Evolutionary conservation across 2,888 invertebrate species (phyloP).

Genomic region (Heliconius ethilla): DNA sequence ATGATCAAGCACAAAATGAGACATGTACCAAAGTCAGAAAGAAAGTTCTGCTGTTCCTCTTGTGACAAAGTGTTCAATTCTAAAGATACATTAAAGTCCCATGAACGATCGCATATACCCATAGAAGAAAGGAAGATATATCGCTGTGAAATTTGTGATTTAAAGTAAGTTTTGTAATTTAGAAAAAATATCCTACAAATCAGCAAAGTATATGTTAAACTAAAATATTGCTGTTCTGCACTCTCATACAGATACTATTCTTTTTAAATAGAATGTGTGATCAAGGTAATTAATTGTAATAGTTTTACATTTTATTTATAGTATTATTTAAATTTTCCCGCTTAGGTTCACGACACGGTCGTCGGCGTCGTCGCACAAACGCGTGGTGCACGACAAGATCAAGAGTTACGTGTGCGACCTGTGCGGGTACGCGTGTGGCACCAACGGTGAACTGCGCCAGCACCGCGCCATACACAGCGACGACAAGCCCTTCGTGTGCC

Average conservation of each 20-base stretch:
- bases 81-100: slow-evolving; percentile 77
- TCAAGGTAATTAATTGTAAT: too few relatives aligned
- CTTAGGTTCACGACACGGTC: slow-evolving; percentile 77
- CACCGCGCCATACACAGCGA: slow-evolving; percentile 83
- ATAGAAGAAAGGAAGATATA: slow-evolving; percentile 78
- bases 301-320: too few relatives aligned
- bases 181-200: neutral
- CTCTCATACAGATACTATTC: neutral
- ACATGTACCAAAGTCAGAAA: slow-evolving; percentile 79
- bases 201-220: neutral
- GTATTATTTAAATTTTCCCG: too few relatives aligned
- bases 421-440: slow-evolving; percentile 82
- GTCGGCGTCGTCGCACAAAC: slow-evolving; percentile 77
- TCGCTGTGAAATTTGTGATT: slow-evolving; percentile 75
- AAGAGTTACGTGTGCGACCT: slow-evolving; percentile 81
- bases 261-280: neutral
- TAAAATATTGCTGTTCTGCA: neutral
- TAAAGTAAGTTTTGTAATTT: slow-evolving; percentile 70
- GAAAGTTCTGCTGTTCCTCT: slow-evolving; percentile 71
- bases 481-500: slow-evolving; percentile 78
- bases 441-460: slow-evolving; percentile 80
- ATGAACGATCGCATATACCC: slow-evolving; percentile 78
- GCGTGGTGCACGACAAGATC: slow-evolving; percentile 81
- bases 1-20: slow-evolving; percentile 78
- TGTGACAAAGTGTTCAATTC: slow-evolving; percentile 77